phyloP scores from a whole-genome alignment of 2,888 invertebrate genomes.

The Torymus aiolomorphi region DNA sequence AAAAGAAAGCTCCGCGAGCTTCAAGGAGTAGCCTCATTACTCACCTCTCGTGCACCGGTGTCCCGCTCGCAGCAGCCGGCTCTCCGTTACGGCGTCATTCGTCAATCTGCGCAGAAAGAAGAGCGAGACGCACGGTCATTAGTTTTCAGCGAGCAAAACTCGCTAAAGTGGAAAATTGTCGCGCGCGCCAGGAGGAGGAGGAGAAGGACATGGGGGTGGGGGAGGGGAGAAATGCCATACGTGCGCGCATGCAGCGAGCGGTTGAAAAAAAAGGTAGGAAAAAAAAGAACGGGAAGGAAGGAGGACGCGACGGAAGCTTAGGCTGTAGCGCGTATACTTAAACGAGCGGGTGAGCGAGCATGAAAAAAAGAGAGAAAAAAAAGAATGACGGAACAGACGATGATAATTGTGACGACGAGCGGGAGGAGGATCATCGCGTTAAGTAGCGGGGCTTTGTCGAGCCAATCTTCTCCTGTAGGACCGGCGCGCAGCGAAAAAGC shows the following conservation, averaged over 20 bases:
- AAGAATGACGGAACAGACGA: slow-evolving; percentile 8
- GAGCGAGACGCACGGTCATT: slow-evolving; percentile 48
- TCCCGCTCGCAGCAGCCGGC: slow-evolving; percentile 70
- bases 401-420: slow-evolving; percentile 41
- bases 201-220: not conserved
- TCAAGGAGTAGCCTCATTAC: slow-evolving; percentile 55
- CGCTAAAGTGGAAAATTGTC: slow-evolving; percentile 46
- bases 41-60: slow-evolving; percentile 71
- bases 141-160: slow-evolving; percentile 30
- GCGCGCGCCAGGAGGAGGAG: not conserved
- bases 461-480: slow-evolving; percentile 45
- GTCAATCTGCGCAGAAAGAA: slow-evolving; percentile 67
- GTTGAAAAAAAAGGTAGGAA: slow-evolving; percentile 3
- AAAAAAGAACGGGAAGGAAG: slow-evolving; percentile 14
- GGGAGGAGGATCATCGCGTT: slow-evolving; percentile 37
- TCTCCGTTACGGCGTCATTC: slow-evolving; percentile 71
- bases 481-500: not conserved
- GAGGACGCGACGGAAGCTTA: slow-evolving; percentile 26
- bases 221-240: not conserved
- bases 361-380: slow-evolving; percentile 3
- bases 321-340: too few relatives aligned
- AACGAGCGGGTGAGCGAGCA: not conserved
- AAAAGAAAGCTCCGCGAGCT: not conserved
- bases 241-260: too few relatives aligned
- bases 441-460: slow-evolving; percentile 36